These are phyloP conservation scores for Dasypogon diadema DNA, from an alignment of 2,888 invertebrate genomes.

Conservation along the genomic window DNA sequence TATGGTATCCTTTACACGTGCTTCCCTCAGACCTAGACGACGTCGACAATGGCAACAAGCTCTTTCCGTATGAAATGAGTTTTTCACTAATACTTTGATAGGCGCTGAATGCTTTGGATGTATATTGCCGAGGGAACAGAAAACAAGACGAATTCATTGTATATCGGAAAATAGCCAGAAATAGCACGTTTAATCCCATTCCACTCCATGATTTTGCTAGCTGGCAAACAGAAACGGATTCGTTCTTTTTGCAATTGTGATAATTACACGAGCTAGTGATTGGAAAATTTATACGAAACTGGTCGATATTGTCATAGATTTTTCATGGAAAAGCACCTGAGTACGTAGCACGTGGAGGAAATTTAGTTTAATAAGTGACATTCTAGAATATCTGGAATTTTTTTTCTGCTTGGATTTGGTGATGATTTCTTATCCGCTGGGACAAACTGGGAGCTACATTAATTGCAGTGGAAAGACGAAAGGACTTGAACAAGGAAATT, in stretches of 20 bases:
- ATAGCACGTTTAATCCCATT: background rate
- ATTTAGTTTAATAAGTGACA: too few relatives aligned
- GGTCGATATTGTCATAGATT: background rate
- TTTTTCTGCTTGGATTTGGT: too few relatives aligned
- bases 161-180: conserved; percentile 7
- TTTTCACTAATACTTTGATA: background rate
- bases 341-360: too few relatives aligned
- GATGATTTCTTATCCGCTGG: too few relatives aligned
- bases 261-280: background rate
- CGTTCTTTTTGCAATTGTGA: background rate
- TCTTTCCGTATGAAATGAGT: background rate
- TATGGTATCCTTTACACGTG: background rate
- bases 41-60: background rate
- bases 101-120: background rate
- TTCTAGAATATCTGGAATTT: too few relatives aligned
- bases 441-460: too few relatives aligned
- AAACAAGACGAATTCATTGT: background rate
- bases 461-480: too few relatives aligned
- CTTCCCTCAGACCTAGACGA: background rate
- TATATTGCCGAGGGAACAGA: background rate
- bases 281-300: background rate
- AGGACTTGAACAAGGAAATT: too few relatives aligned
- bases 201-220: background rate
- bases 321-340: too few relatives aligned
- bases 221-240: background rate